A percentile compares a stretch with the other conserved stretches of the same genome.
These are phyloP conservation scores for Lepidocyrtoides sp. DNA, from an alignment of 2,888 invertebrate genomes.

Conservation along the genomic window DNA sequence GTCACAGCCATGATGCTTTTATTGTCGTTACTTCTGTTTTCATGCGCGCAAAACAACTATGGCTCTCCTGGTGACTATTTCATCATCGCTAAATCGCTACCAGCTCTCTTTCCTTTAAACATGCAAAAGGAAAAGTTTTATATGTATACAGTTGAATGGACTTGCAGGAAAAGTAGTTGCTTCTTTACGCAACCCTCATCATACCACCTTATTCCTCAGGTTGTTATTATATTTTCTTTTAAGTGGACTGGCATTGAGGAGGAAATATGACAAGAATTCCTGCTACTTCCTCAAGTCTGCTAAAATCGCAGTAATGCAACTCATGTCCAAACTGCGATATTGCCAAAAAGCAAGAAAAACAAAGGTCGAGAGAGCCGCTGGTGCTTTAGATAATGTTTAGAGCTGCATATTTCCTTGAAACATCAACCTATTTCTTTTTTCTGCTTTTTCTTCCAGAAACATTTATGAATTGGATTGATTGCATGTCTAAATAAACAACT, in stretches of 20 bases:
- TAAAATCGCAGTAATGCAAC: too few relatives aligned
- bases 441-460: too few relatives aligned
- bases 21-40: background rate
- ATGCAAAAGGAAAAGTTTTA: background rate
- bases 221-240: background rate
- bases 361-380: too few relatives aligned
- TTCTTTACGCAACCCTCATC: conserved; percentile 16
- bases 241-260: background rate
- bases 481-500: background rate
- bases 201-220: background rate
- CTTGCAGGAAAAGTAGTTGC: background rate
- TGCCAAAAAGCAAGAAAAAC: too few relatives aligned
- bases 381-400: too few relatives aligned
- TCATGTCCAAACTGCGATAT: too few relatives aligned
- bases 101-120: background rate
- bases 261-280: background rate
- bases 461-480: too few relatives aligned
- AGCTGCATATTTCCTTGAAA: too few relatives aligned
- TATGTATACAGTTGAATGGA: background rate
- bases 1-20: background rate
- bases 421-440: too few relatives aligned
- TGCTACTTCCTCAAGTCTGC: too few relatives aligned
- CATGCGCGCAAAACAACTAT: background rate
- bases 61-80: background rate
- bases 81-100: conserved; percentile 6